A percentile compares a stretch with the other conserved stretches of the same genome.
These are phyloP conservation scores for Lycodopsis pacificus DNA, from an alignment of 2,797 vertebrate species.

Conservation along the genomic window DNA sequence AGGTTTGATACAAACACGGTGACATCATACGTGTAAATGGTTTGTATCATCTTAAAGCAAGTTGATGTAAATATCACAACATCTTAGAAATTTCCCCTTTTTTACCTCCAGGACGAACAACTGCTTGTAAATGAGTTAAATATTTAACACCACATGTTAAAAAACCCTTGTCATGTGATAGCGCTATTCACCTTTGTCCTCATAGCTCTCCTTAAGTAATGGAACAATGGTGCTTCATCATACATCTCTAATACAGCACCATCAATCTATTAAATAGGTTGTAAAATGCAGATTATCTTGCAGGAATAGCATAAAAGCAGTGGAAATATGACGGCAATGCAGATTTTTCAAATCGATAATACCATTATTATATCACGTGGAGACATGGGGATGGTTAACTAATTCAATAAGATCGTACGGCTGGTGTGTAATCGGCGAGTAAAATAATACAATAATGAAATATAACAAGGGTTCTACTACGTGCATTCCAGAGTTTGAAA, in stretches of 20 bases:
- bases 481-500: neutral
- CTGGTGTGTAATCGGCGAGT: neutral
- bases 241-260: neutral
- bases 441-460: neutral
- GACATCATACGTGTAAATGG: constrained; percentile 13
- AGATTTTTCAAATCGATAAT: neutral
- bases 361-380: neutral
- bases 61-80: neutral
- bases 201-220: neutral
- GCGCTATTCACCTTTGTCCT: neutral
- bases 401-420: neutral
- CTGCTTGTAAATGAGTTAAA: constrained; percentile 16
- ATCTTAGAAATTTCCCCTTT: constrained; percentile 14
- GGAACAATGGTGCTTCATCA: neutral
- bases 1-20: constrained; percentile 7
- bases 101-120: constrained; percentile 21
- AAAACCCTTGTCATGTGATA: constrained; percentile 10
- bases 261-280: neutral
- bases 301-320: neutral
- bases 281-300: constrained; percentile 2
- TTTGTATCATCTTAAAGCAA: neutral
- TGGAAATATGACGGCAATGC: neutral
- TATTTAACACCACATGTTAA: constrained; percentile 10
- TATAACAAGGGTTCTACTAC: neutral
- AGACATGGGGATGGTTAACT: neutral